phyloP scores from a whole-genome alignment of 2,113 vertebrate genomes.

The Hydropotes inermis region DNA sequence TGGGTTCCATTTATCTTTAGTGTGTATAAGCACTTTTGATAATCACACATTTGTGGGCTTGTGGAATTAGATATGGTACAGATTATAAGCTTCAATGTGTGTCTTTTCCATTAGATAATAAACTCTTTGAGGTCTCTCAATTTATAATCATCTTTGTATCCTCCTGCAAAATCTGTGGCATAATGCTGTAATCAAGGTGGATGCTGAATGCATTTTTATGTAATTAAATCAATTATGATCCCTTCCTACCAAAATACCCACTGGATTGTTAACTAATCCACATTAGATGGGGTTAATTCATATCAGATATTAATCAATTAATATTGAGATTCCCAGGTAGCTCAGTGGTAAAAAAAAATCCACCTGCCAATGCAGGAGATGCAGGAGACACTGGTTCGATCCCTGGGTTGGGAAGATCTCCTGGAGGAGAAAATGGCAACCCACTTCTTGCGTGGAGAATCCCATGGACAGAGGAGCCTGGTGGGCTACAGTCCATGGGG shows the following conservation, averaged over 20 bases:
- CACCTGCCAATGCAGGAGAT: neutral
- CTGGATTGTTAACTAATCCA: slow-evolving; percentile 4
- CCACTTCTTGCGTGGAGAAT: no score
- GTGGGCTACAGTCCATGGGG: no score
- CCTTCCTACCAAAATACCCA: neutral
- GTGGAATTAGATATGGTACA: neutral
- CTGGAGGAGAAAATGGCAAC: neutral
- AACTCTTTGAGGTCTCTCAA: neutral
- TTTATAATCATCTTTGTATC: neutral
- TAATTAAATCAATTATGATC: neutral
- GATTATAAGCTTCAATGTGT: neutral
- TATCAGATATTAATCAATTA: neutral
- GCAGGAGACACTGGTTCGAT: neutral
- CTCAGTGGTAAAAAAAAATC: neutral
- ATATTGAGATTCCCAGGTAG: neutral
- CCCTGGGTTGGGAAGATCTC: neutral
- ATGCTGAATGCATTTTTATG: neutral
- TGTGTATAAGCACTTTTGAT: neutral
- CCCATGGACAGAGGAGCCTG: no score
- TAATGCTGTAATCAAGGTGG: neutral
- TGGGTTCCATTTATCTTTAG: slow-evolving; percentile 5
- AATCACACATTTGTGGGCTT: neutral
- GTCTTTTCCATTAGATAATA: neutral
- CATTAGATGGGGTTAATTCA: slow-evolving; percentile 22
- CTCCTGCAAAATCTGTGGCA: neutral